Conservation (phyloP, 1,140 invertebrate genomes). For the Camponotus floridanus region DNA sequence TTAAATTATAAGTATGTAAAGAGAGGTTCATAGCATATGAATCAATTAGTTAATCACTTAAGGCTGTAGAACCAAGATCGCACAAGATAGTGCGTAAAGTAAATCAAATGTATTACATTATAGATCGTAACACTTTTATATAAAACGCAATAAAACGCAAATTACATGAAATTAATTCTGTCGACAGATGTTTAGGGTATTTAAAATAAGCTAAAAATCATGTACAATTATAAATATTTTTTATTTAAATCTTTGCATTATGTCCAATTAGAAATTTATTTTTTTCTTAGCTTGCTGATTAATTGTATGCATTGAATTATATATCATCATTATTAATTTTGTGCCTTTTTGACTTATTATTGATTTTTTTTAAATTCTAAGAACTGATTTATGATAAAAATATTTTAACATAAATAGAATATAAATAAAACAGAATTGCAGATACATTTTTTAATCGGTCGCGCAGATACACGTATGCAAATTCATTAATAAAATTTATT, state of each 20-base stretch:
- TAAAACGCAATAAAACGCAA: too few relatives aligned
- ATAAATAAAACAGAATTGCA: too few relatives aligned
- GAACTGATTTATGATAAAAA: background rate
- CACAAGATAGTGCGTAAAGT: too few relatives aligned
- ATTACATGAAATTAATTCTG: too few relatives aligned
- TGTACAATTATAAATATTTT: background rate
- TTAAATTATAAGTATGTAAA: background rate
- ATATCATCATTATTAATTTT: conserved; percentile 28
- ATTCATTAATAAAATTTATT: conserved; percentile 13
- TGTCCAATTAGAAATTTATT: background rate
- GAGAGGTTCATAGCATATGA: too few relatives aligned
- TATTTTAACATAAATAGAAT: too few relatives aligned
- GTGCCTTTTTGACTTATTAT: background rate
- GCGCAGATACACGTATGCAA: background rate
- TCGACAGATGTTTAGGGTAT: background rate
- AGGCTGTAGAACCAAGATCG: too few relatives aligned
- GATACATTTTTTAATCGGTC: background rate
- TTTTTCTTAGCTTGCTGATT: background rate
- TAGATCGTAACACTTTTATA: too few relatives aligned
- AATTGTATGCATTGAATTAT: conserved; percentile 4
- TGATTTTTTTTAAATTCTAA: background rate
- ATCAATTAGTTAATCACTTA: too few relatives aligned
- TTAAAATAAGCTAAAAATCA: conserved; percentile 10
- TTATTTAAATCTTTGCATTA: background rate
- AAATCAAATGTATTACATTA: too few relatives aligned